Evolutionary conservation across 2,797 vertebrate species (phyloP), one percentile per base, ranked within the genome.

Genomic region (Rhyacichthys aspro): DNA sequence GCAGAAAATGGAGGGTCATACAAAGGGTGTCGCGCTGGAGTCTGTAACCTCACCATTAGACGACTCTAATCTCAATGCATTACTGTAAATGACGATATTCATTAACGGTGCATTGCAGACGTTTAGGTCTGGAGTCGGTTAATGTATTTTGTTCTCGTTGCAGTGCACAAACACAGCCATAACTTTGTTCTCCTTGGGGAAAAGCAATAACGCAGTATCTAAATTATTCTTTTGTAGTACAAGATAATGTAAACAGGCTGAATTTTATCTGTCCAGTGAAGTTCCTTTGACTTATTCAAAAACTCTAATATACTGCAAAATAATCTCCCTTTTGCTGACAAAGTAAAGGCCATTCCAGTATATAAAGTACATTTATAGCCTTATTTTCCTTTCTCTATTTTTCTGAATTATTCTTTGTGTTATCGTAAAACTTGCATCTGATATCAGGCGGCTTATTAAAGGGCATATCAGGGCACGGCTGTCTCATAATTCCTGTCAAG

Each of bases 221-320:
- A 50, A 43, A 55, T 50, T 1, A 61, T 14, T 12, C 49, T 8
- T 2, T 39, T 1, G 8, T 32, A 23, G 1, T 8, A 52, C 11
- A 12, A 37, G 42, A 11, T 49, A 64, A 32, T 43, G 16, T 28
- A 28, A n/a, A 44, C 1, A 55, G 9, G 41, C 11, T 14, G 9
- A 28, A 50, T 42, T 58, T 54, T 52, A 59, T 74, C 43, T 53
- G 43, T 17, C 36, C 56, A 34, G 23, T 4, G 32, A 55, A 23
- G 44, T 37, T 63, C 71, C 63, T 46, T 43, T 60, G 55, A 63
- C 60, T 81, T 72, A 77, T 67, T 76, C 61, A 84, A 19, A n/a
- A 78, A 43, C 11, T 8, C 47, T 37, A 45, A 70, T 64, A 72
- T 37, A 49, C 9, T 33, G 39, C 18, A 49, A 63, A 70, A 69